Evolutionary conservation across 2,797 vertebrate genomes (phyloP), one percentile per base, ranked within the genome.

Genomic region (Pangasius mekongensis): DNA sequence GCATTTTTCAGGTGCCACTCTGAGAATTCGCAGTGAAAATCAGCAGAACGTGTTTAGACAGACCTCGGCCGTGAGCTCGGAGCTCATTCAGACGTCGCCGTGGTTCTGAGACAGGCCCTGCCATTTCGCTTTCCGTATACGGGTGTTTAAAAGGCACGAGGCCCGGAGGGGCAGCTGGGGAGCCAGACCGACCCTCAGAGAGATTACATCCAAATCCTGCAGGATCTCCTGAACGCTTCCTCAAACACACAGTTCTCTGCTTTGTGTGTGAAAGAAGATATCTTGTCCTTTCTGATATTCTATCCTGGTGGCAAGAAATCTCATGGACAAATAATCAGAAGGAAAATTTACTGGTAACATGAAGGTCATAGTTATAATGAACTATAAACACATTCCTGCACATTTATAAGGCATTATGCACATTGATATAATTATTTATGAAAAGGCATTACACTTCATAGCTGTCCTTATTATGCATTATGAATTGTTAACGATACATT

Each of bases 81-180:
- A 76, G 77, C 88, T 90, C 60, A 81, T 91, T 91, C 90, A 89
- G 86, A n/a, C 91, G 88, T 91, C 81, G 83, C 83, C 86, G 64
- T 39, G 86, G 52, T 49, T 13, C 60, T 24, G 76, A 83, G 58
- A 73, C 30, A 85, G 67, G 47, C 80, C 58, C 89, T 90, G 92
- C 91, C 91, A 90, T 94, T 91, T 64, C 52, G 78, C 77, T 90
- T 85, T 84, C 85, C 89, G 89, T 85, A 87, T 82, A 89, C 87
- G 91, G 87, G 66, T 87, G 87, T 89, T 91, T 90, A 91, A 92
- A 93, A 92, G 91, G 89, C 91, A 84, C 71, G 83, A 91, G 87
- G 73, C 82, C 60, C 39, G 9, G 58, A 73, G 84, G 85, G 87
- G 74, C 73, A 69, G 39, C 82, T 89, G 88, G 89, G 85, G 89